Evolutionary conservation across 1,140 invertebrate genomes (phyloP), one percentile per base, ranked within the genome.

Genomic region (Zaprionus tsacasi): DNA sequence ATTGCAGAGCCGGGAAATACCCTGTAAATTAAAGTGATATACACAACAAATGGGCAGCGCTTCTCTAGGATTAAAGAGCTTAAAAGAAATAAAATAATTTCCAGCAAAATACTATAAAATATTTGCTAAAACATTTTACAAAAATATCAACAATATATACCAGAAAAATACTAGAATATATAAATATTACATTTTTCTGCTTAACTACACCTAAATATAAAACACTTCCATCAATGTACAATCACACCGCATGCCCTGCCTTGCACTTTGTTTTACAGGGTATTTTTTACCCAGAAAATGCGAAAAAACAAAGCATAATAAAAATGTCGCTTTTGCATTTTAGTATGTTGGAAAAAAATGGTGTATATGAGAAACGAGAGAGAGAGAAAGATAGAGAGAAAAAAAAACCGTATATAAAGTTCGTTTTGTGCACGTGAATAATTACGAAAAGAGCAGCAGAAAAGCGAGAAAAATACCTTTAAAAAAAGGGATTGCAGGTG

Each of bases 401-500:
- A 59, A 54, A 33, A 67, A 72, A 54, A 54, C 15, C 10, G 64
- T 52, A 74, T 74, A 59, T 77, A 69, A 79, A 77, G 67, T 72
- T 72, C 57, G 68, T 68, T 64, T 64, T 77, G 64, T 71, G 77
- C 73, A 80, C 79, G 73, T 82, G 83, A 86, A 85, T 82, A 86
- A 86, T 86, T 87, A 86, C 82, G 78, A 63, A 82, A 86, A 86
- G 82, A 79, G 79, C 68, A 54, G 52, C 65, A 85, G 72, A 81
- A 70, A 17, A 48, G 21, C 21, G 21, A 21, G 21, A 21, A 21
- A 21, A 21, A 21, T 21, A 21, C 21, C 21, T 21, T 21, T 21
- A 21, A 21, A 21, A 21, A 21, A 10, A 4, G 10, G 7, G 36
- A 15, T 50, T 81, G 50, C 17, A 55, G 35, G 33, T 40, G 61